phyloP scores from a whole-genome alignment of 2,113 vertebrate genomes.

The Callaeas wilsoni region DNA sequence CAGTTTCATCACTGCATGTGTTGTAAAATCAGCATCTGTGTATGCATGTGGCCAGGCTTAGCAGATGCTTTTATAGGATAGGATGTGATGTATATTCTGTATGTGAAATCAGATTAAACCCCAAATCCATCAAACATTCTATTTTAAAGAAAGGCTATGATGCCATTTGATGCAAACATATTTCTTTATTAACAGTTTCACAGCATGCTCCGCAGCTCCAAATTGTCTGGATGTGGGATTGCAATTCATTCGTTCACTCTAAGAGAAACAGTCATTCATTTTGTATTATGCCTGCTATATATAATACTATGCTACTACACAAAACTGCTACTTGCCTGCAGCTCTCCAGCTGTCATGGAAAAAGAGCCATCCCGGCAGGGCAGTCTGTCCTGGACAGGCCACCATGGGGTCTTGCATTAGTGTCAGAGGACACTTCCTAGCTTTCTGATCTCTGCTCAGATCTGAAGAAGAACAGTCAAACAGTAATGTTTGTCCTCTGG shows the following conservation, averaged over 20 bases:
- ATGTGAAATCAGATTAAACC: background rate
- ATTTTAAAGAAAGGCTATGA: background rate
- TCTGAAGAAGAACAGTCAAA: background rate
- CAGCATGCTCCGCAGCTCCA: background rate
- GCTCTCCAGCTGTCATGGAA: background rate
- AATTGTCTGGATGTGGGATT: background rate
- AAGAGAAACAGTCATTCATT: background rate
- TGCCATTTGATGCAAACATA: background rate
- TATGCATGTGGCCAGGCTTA: background rate
- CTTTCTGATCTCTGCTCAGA: background rate
- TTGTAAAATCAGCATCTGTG: constrained; percentile 27
- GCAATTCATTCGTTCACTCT: background rate
- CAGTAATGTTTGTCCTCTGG: background rate
- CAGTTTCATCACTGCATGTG: background rate
- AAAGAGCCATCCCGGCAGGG: background rate
- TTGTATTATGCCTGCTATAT: background rate
- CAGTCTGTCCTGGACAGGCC: background rate
- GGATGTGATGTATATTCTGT: background rate
- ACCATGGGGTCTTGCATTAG: background rate
- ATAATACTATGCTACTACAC: background rate
- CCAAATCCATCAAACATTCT: background rate
- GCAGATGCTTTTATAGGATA: constrained; percentile 19
- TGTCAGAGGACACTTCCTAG: background rate
- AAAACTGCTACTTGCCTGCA: background rate
- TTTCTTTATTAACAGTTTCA: constrained; percentile 26